Conservation (phyloP, 2,888 invertebrate genomes). For the Trichacis sp. region DNA sequence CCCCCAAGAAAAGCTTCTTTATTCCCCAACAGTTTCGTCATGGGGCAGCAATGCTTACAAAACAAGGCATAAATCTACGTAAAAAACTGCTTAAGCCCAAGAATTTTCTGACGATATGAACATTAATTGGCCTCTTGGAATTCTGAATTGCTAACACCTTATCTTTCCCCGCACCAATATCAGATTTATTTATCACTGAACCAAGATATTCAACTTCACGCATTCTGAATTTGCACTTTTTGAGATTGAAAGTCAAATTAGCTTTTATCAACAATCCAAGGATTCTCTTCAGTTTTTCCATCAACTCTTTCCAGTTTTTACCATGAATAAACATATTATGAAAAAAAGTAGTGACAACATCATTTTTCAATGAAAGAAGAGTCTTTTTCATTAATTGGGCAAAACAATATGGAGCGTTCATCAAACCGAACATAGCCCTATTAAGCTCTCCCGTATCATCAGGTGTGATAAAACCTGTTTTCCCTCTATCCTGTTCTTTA, state of each 20-base stretch:
- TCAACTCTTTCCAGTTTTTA: slow-evolving; percentile 44
- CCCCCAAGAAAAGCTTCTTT: slow-evolving; percentile 14
- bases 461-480: no score
- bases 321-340: slow-evolving; percentile 53
- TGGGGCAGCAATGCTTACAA: slow-evolving; percentile 13
- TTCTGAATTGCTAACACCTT: slow-evolving; percentile 41
- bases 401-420: no score
- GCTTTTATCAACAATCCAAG: slow-evolving; percentile 43
- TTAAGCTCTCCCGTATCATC: no score
- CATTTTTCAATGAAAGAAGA: slow-evolving; percentile 38
- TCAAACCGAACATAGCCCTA: slow-evolving; percentile 50
- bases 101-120: no score
- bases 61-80: slow-evolving; percentile 17
- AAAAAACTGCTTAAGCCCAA: slow-evolving; percentile 24
- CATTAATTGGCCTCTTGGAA: slow-evolving; percentile 12
- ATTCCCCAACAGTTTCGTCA: slow-evolving; percentile 5
- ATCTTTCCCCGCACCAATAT: slow-evolving; percentile 27
- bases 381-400: slow-evolving; percentile 45
- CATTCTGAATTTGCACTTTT: no score
- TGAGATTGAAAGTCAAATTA: no score
- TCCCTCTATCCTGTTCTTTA: slow-evolving; percentile 26
- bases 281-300: slow-evolving; percentile 42
- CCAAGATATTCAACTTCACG: slow-evolving; percentile 51
- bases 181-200: slow-evolving; percentile 27
- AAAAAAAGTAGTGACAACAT: slow-evolving; percentile 48